phyloP scores from a whole-genome alignment of 2,888 invertebrate genomes.

The Thysanoteuthis rhombus region DNA sequence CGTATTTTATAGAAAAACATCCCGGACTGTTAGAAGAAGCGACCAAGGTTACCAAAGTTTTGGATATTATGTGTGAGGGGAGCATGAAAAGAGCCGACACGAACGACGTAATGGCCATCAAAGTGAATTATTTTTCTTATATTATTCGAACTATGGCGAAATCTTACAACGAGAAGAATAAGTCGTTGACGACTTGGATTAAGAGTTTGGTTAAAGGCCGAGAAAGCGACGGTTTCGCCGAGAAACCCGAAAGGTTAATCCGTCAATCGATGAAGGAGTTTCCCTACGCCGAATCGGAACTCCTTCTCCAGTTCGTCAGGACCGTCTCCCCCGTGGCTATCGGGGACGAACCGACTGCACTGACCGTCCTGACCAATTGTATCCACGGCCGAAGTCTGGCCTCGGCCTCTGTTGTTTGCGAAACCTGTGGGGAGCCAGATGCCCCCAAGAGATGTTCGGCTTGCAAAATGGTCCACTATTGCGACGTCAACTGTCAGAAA shows the following conservation, averaged over 20 bases:
- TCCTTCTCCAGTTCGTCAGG: conserved; percentile 69
- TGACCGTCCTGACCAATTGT: conserved; percentile 79
- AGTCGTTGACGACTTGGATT: conserved; percentile 29
- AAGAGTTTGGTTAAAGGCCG: conserved; percentile 67
- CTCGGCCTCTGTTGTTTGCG: conserved; percentile 62
- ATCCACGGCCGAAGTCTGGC: conserved; percentile 85
- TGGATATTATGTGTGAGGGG: conserved; percentile 87
- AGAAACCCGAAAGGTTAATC: conserved; percentile 76
- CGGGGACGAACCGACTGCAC: conserved; percentile 75
- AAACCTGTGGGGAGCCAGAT: conserved; percentile 67
- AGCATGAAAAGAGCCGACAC: conserved; percentile 81
- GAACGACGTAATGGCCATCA: conserved; percentile 72
- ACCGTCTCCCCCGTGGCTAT: conserved; percentile 58
- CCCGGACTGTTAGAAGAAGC: conserved; percentile 80
- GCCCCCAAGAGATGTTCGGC: conserved; percentile 93
- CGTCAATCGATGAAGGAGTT: conserved; percentile 89
- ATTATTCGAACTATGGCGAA: conserved; percentile 49
- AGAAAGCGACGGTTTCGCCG: conserved; percentile 71
- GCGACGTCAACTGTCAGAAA: conserved; percentile 92
- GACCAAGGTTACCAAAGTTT: conserved; percentile 78
- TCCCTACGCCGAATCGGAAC: conserved; percentile 87
- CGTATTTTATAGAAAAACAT: conserved; percentile 75
- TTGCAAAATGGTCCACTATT: conserved; percentile 89
- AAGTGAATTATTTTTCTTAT: conserved; percentile 61
- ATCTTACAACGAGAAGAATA: conserved; percentile 33